Evolutionary conservation across 2,113 vertebrate genomes (phyloP).

Genomic region (Myiozetetes cayanensis): DNA sequence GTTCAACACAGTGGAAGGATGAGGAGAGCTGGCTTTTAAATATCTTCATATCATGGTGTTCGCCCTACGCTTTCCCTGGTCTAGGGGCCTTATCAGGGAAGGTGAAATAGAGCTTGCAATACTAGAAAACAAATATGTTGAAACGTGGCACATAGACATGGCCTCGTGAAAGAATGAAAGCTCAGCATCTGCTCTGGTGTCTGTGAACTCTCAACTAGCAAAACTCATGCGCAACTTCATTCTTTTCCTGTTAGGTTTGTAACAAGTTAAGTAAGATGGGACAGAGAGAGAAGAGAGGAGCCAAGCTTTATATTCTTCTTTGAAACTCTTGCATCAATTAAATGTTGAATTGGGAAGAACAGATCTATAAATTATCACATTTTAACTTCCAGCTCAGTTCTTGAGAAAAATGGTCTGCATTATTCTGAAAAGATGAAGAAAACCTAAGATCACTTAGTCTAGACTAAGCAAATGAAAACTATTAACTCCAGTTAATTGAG

Average conservation of each 20-base stretch:
- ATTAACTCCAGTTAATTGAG: not conserved
- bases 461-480: not conserved
- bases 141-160: not conserved
- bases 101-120: not conserved
- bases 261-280: not conserved
- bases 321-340: not conserved
- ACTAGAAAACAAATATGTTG: not conserved
- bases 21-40: not conserved
- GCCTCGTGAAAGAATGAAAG: not conserved
- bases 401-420: not conserved
- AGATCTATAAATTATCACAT: not conserved
- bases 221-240: not conserved
- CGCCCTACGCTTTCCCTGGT: not conserved
- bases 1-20: not conserved
- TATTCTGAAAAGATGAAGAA: not conserved
- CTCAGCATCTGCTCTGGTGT: not conserved
- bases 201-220: not conserved
- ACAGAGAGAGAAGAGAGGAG: fast-evolving
- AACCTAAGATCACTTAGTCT: not conserved
- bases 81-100: not conserved
- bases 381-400: not conserved
- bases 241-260: not conserved
- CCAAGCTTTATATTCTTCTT: not conserved
- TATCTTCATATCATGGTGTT: not conserved
- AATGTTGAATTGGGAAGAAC: not conserved